Evolutionary conservation across 2,797 vertebrate species (phyloP), one percentile per base, ranked within the genome.

Genomic region (Carduelis carduelis): DNA sequence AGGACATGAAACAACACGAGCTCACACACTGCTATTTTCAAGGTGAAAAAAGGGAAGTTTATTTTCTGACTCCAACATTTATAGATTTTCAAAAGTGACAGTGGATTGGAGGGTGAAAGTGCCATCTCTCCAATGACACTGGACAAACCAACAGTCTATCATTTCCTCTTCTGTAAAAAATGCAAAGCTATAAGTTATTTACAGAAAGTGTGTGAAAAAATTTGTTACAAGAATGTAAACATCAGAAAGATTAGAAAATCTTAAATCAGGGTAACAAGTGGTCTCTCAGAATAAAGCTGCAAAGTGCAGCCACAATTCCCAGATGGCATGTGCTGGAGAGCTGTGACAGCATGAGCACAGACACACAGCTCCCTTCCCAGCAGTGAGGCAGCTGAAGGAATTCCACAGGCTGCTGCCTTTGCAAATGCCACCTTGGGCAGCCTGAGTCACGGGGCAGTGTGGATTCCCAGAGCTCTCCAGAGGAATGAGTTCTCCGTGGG

Each of bases 401-500:
- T 86, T 71, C 66, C 66, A 52, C 12, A 7, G 53, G 55, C 55
- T 0, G 0, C 3, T 71, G 68, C 52, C 47, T 81, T 39, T 63
- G 81, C 46, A 74, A 63, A 47, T 77, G 68, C 71, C 71, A 44
- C 0, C 49, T 20, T 16, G 39, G 44, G 35, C 14, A 57, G 46
- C 70, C 81, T 30, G 66, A 24, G 32, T 39, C 70, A 32, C 0
- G 0, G 23, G 47, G 30, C 0, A 0, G 7, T 24, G 34, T 32
- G 63, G 52, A 39, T 77, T 89, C 60, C 86, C 74, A 74, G n/a
- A 82, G 55, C 47, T 91, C 57, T 71, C 66, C 75, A 39, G 76
- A 57, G 34, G 46, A 53, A 14, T 2, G 20, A 52, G 21, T n/a
- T 91, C 53, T 88, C 22, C 0, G 0, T 37, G 47, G 49, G 41